phyloP scores from a whole-genome alignment of 2,113 vertebrate genomes.

The Dascyllus trimaculatus region DNA sequence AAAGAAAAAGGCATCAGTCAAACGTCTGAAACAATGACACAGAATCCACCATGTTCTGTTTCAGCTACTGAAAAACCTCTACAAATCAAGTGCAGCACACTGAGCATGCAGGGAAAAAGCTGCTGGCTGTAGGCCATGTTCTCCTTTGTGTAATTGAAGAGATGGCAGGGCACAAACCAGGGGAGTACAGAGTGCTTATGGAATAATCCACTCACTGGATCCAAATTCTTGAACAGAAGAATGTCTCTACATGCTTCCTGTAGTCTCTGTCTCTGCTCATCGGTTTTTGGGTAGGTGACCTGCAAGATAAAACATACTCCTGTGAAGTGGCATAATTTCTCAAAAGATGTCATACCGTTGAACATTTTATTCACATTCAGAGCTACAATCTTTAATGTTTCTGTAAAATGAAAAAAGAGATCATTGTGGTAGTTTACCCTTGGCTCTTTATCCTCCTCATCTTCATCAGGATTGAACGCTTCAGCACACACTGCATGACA shows the following conservation, averaged over 20 bases:
- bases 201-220: slow-evolving; percentile 88
- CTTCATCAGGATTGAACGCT: slow-evolving; percentile 98
- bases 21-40: background rate
- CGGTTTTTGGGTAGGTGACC: slow-evolving; percentile 98
- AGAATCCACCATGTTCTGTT: background rate
- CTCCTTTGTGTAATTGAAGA: slow-evolving; percentile 46
- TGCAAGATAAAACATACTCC: slow-evolving; percentile 70
- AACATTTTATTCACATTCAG: background rate
- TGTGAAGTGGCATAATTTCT: background rate
- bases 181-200: slow-evolving; percentile 1
- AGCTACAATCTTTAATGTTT: background rate
- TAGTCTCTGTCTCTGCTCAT: slow-evolving; percentile 96
- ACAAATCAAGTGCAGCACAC: slow-evolving; percentile 12
- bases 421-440: slow-evolving; percentile 83
- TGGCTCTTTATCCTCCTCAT: slow-evolving; percentile 95
- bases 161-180: slow-evolving; percentile 29
- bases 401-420: slow-evolving; percentile 2
- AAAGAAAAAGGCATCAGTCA: background rate
- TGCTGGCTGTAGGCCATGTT: slow-evolving; percentile 31
- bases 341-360: background rate
- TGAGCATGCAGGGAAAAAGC: slow-evolving; percentile 29
- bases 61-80: slow-evolving; percentile 4
- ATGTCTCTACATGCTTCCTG: slow-evolving; percentile 98
- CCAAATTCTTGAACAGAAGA: slow-evolving; percentile 97
- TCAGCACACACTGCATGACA: slow-evolving; percentile 94